Conservation (phyloP, 2,797 vertebrate genomes). For the Orientallactaga sibirica region DNA sequence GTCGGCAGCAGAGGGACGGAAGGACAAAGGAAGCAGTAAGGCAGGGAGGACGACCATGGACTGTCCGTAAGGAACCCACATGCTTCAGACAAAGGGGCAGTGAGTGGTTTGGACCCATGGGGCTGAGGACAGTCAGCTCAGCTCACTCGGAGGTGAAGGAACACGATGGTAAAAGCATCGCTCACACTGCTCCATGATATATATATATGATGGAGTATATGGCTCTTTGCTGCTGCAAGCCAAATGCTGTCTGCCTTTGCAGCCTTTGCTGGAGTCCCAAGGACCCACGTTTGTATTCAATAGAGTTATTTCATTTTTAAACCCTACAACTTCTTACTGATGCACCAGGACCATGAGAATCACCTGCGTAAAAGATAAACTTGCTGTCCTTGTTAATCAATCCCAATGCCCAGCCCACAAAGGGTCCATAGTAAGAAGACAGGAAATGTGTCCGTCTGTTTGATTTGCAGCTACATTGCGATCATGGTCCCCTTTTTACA, state of each 20-base stretch:
- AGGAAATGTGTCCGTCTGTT: slow-evolving; percentile 80
- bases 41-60: slow-evolving; percentile 10
- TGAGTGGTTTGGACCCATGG: slow-evolving; percentile 76
- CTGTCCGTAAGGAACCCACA: slow-evolving; percentile 58
- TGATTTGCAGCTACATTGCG: slow-evolving; percentile 77
- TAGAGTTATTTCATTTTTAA: slow-evolving; percentile 86
- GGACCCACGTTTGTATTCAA: slow-evolving; percentile 85
- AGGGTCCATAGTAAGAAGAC: slow-evolving; percentile 74
- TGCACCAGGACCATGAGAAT: slow-evolving; percentile 85
- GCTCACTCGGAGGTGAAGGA: slow-evolving; percentile 71
- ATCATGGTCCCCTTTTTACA: slow-evolving; percentile 28
- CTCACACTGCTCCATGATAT: slow-evolving; percentile 79
- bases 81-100: not conserved
- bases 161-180: slow-evolving; percentile 70
- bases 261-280: slow-evolving; percentile 80
- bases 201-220: slow-evolving; percentile 53
- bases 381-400: slow-evolving; percentile 83
- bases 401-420: slow-evolving; percentile 69
- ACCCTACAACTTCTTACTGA: slow-evolving; percentile 85
- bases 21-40: slow-evolving; percentile 29
- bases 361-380: slow-evolving; percentile 80
- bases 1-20: slow-evolving; percentile 55
- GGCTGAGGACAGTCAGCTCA: slow-evolving; percentile 66
- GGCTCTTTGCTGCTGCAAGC: slow-evolving; percentile 81
- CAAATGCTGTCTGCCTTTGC: slow-evolving; percentile 85